Evolutionary conservation across 37 sponge, comb jelly and placozoan genomes (phyloP), one percentile per base, ranked within the genome.

Genomic region (Aphrocallistes beatrix): DNA sequence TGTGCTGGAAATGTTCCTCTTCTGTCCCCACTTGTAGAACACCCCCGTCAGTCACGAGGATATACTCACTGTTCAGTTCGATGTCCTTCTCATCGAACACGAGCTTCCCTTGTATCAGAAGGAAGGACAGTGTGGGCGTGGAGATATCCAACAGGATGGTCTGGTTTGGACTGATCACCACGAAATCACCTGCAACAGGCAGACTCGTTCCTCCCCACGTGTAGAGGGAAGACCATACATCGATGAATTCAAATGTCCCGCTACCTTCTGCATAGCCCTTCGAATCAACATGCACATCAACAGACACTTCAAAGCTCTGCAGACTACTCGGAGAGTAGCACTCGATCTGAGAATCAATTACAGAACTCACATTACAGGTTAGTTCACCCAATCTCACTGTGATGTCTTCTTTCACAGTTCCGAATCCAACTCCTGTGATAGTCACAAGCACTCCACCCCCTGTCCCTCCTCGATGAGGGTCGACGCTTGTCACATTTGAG

Each of bases 51-150:
- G 87, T 88, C 50, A 98, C 88, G 30, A 98, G 82, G 17, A 90
- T 92, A 83, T 92, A 83, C 38, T 98, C 88, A 37, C 92, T 51
- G 38, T 90, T 87, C 8, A 98, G 90, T 19, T 51, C 51, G 36
- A 98, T 84, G 81, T 91, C 91, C 39, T 85, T 51, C 51, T 88
- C 87, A 86, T 98, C 99, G 83, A 98, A 98, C 36, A 98, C 83
- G n/a, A 98, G 89, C 47, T 89, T 84, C n/a, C 97, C 97, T 38
- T 88, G 90, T 13, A 98, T 88, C 37, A 98, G 88, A 10, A 98
- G 82, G 34, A 86, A 86, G 0, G 50, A 87, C 23, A 98, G 91
- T 3, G 91, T 39, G 0, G 90, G 89, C 0, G 99, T 93, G 36
- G 30, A 45, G 23, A 86, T 82, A 84, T 98, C 99, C 37, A 98